A percentile compares a stretch with the other conserved stretches of the same genome.
Evolutionary conservation across 2,113 vertebrate genomes (phyloP).

Genomic region (Archilochus colubris): DNA sequence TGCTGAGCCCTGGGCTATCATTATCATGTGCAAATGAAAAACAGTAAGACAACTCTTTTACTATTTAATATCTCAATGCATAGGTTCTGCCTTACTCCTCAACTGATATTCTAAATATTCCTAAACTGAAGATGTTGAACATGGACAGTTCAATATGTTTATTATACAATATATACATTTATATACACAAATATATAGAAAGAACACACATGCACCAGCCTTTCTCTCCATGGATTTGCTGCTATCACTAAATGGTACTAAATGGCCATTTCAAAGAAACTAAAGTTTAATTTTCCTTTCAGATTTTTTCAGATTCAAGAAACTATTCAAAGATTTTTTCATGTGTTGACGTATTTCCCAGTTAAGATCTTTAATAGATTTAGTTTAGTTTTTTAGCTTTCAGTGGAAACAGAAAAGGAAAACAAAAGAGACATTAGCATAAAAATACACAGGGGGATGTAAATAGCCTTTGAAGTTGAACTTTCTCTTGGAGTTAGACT

Average conservation of each 20-base stretch:
- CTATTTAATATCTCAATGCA: neutral
- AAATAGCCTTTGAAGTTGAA: conserved; percentile 18
- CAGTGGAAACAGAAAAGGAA: neutral
- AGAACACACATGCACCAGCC: neutral
- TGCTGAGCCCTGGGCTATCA: neutral
- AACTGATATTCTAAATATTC: neutral
- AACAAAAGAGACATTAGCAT: neutral
- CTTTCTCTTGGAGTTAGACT: neutral
- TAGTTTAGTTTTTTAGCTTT: neutral
- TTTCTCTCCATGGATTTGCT: neutral
- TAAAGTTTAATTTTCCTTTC: neutral
- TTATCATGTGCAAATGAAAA: neutral
- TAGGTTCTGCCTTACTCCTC: neutral
- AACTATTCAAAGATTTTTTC: neutral
- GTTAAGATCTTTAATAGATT: neutral
- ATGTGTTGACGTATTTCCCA: neutral
- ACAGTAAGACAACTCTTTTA: neutral
- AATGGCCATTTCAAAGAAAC: neutral
- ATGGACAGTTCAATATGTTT: neutral
- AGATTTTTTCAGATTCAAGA: neutral
- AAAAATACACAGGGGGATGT: neutral
- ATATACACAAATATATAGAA: rapidly evolving
- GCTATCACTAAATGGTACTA: neutral
- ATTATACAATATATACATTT: neutral
- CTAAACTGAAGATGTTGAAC: neutral